Percentiles rank a stretch among this genome's conserved stretches.
These are phyloP conservation scores for Caranx melampygus DNA, from an alignment of 2,113 vertebrate genomes.

Conservation along the genomic window DNA sequence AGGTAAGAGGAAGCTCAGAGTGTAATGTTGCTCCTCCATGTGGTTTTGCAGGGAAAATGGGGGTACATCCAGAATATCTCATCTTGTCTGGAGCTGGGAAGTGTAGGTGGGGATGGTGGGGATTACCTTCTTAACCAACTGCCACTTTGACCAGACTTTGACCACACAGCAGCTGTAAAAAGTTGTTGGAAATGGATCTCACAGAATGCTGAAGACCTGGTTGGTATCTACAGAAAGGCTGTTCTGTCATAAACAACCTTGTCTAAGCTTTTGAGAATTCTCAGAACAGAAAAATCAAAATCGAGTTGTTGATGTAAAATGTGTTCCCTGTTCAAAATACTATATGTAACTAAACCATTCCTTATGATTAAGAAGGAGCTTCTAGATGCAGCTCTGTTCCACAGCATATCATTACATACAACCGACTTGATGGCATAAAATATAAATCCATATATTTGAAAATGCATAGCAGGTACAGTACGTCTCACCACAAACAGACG, in stretches of 20 bases:
- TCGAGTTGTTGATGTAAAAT: neutral
- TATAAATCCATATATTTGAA: neutral
- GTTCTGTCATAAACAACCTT: neutral
- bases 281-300: neutral
- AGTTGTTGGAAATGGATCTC: too few species aligned
- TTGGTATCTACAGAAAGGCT: neutral
- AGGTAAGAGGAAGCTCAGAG: too few species aligned
- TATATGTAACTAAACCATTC: neutral
- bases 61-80: too few species aligned
- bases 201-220: neutral
- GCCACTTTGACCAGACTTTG: too few species aligned
- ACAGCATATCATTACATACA: neutral
- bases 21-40: too few species aligned
- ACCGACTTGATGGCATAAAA: neutral
- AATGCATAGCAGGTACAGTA: neutral
- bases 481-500: neutral
- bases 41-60: too few species aligned
- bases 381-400: slow-evolving; percentile 1
- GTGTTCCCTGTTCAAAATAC: neutral
- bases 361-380: neutral
- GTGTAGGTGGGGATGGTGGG: too few species aligned
- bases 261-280: neutral
- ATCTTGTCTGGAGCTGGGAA: too few species aligned
- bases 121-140: too few species aligned
- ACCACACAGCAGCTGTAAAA: too few species aligned